A percentile compares a stretch with the other conserved stretches of the same genome.
These are phyloP conservation scores for Cosmia pyralina DNA, from an alignment of 2,888 invertebrate species.

Conservation along the genomic window DNA sequence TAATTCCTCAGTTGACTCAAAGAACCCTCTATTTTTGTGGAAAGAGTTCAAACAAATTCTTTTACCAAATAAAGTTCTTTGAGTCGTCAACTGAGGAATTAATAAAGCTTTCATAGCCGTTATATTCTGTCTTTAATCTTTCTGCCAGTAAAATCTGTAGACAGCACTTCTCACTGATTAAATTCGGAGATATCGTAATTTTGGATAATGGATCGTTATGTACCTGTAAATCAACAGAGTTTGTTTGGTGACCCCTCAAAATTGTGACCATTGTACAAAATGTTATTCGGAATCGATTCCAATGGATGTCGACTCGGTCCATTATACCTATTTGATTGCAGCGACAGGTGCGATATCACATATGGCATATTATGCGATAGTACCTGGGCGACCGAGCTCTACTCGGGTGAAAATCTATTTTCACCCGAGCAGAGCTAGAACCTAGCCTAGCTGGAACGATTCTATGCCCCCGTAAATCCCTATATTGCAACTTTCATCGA, in stretches of 20 bases:
- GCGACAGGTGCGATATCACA: no score
- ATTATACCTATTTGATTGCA: slow-evolving; percentile 35
- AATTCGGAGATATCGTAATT: slow-evolving; percentile 27
- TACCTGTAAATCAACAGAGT: slow-evolving; percentile 5
- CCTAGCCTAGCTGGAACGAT: no score
- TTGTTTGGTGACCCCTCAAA: slow-evolving; percentile 19
- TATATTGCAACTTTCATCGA: no score
- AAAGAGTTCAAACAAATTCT: not conserved
- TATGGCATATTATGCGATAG: no score
- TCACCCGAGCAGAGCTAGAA: no score
- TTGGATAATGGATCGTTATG: not conserved
- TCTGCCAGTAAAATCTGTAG: slow-evolving; percentile 14
- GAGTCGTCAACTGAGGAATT: not conserved
- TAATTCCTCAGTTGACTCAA: no score
- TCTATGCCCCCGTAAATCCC: no score
- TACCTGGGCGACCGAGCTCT: no score
- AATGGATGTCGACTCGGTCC: slow-evolving; percentile 20
- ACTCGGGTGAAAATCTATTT: no score
- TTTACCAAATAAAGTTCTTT: not conserved
- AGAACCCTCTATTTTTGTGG: not conserved
- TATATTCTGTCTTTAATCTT: slow-evolving; percentile 19
- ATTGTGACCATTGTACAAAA: slow-evolving; percentile 36
- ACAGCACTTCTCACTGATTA: slow-evolving; percentile 34
- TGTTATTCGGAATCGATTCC: slow-evolving; percentile 37
- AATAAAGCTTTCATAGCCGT: slow-evolving; percentile 20